Conservation (phyloP, 2,113 vertebrate genomes). For the Delphinus delphis region DNA sequence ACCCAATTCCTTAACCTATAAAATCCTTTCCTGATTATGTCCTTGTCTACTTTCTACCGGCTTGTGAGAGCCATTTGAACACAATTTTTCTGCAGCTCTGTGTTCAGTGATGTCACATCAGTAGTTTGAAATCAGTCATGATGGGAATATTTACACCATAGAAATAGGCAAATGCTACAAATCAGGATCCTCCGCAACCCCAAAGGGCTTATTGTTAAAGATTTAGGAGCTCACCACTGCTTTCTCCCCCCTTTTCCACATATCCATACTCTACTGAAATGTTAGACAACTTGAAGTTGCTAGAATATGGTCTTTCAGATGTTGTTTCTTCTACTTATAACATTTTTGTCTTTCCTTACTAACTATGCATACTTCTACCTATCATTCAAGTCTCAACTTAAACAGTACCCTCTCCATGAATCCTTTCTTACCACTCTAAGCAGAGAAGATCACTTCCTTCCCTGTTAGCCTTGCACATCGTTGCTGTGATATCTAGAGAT, state of each 20-base stretch:
- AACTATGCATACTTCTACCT: neutral
- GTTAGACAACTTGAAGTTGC: slow-evolving; percentile 18
- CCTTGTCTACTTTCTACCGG: neutral
- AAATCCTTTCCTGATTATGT: neutral
- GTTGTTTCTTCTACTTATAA: neutral
- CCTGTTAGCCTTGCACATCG: neutral
- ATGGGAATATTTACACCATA: neutral
- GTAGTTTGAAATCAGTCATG: neutral
- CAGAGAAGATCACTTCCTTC: neutral
- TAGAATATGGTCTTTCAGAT: neutral
- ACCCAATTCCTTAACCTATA: neutral
- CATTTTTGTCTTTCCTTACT: neutral
- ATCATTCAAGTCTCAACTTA: neutral
- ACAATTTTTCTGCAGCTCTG: neutral
- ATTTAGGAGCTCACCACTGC: neutral
- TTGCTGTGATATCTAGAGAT: neutral
- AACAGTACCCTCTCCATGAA: neutral
- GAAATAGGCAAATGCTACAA: neutral
- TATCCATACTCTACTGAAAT: neutral
- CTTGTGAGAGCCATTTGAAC: neutral
- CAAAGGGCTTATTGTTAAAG: neutral
- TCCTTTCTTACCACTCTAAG: neutral
- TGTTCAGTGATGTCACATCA: neutral
- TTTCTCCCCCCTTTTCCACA: neutral
- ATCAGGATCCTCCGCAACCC: neutral